Conservation (phyloP, 2,797 vertebrate species). For the Moxostoma hubbsi region DNA sequence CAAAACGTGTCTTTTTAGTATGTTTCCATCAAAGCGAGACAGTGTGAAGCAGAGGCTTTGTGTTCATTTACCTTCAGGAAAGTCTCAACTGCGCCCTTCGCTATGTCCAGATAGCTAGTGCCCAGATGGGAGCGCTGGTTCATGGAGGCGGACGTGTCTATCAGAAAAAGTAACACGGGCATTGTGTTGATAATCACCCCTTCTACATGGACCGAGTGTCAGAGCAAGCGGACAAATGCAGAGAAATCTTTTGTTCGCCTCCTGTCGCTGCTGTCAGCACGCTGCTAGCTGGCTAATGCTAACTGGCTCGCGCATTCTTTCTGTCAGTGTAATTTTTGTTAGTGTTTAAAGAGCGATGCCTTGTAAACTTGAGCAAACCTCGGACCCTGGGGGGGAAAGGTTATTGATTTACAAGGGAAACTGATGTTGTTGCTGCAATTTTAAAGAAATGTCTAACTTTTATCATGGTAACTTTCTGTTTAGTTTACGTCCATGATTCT, state of each 20-base stretch:
- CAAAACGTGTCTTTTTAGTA: conserved; percentile 38
- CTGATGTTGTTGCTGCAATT: conserved; percentile 75
- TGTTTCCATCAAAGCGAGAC: conserved; percentile 4
- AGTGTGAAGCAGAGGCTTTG: not conserved
- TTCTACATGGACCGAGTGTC: conserved; percentile 82
- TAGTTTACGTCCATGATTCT: conserved; percentile 79
- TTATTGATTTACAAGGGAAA: conserved; percentile 75
- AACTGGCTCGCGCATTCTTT: conserved; percentile 78
- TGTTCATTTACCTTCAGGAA: conserved; percentile 93
- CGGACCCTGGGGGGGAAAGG: conserved; percentile 70
- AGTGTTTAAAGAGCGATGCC: conserved; percentile 69
- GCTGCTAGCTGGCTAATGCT: conserved; percentile 73
- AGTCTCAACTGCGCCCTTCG: conserved; percentile 95
- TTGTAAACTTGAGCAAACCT: conserved; percentile 73
- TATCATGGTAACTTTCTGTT: conserved; percentile 77
- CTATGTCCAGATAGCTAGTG: conserved; percentile 95
- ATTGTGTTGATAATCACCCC: conserved; percentile 85
- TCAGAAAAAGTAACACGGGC: conserved; percentile 96
- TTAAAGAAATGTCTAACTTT: conserved; percentile 85
- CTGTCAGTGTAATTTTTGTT: conserved; percentile 78
- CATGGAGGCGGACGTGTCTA: conserved; percentile 96
- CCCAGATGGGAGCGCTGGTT: conserved; percentile 96
- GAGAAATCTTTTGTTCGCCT: conserved; percentile 79
- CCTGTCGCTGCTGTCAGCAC: conserved; percentile 76
- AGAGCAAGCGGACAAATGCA: conserved; percentile 75